These are phyloP conservation scores for Tanaodytes sp. DNA, from an alignment of 2,888 invertebrate species.

Conservation along the genomic window DNA sequence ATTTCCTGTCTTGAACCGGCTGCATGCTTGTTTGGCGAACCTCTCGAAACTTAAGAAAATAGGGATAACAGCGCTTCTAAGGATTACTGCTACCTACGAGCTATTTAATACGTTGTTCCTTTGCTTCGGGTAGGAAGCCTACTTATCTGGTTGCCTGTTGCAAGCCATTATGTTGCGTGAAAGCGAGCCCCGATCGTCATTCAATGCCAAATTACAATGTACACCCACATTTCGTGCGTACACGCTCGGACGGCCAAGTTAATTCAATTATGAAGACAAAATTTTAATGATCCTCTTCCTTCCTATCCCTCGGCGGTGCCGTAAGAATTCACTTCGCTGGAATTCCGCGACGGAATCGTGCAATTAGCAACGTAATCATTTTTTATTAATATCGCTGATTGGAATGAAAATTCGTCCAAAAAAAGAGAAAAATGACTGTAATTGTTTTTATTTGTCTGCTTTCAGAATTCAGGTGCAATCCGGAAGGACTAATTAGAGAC, in stretches of 20 bases:
- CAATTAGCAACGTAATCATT: conserved; percentile 26
- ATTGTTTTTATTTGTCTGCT: too few relatives aligned
- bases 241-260: conserved; percentile 10
- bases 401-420: too few relatives aligned
- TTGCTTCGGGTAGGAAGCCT: conserved; percentile 46
- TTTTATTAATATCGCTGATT: conserved; percentile 10
- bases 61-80: conserved; percentile 51
- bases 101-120: conserved; percentile 54
- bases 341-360: background rate
- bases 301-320: too few relatives aligned
- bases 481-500: conserved; percentile 31
- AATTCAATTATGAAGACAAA: conserved; percentile 31
- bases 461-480: conserved; percentile 35
- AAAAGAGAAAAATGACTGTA: too few relatives aligned
- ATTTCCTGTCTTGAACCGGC: conserved; percentile 52
- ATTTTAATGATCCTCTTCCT: conserved; percentile 10
- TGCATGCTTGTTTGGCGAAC: conserved; percentile 45
- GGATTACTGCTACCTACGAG: conserved; percentile 54
- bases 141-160: conserved; percentile 52
- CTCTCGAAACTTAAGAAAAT: conserved; percentile 34
- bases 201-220: conserved; percentile 48
- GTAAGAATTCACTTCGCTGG: too few relatives aligned
- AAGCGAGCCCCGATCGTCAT: conserved; percentile 48
- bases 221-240: conserved; percentile 33
- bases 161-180: conserved; percentile 44